Evolutionary conservation across 2,888 invertebrate genomes (phyloP).

Genomic region (Sphecodes monilicornis): DNA sequence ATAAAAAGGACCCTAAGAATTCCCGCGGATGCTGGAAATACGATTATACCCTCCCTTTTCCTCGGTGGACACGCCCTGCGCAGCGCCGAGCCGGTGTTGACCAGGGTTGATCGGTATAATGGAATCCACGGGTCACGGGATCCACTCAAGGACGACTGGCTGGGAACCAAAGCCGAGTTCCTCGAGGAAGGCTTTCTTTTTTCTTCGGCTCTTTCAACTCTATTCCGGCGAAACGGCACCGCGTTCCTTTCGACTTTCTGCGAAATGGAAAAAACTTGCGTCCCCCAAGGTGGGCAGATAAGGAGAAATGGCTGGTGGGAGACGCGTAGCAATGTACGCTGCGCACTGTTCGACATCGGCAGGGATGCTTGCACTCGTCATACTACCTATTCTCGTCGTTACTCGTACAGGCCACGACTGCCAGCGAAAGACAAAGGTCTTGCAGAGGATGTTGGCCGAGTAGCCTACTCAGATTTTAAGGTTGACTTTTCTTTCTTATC

Average conservation of each 20-base stretch:
- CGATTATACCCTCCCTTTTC: conserved; percentile 44
- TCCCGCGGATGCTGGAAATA: conserved; percentile 44
- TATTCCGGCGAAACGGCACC: conserved; percentile 13
- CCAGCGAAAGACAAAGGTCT: neutral
- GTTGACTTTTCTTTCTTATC: neutral
- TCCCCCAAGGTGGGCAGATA: conserved; percentile 1
- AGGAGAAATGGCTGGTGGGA: neutral
- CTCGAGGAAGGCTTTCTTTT: conserved; percentile 6
- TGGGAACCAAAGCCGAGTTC: conserved; percentile 12
- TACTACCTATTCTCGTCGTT: neutral
- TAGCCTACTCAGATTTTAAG: neutral
- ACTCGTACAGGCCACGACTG: neutral
- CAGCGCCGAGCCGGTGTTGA: neutral
- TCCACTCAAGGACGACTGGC: conserved; percentile 54
- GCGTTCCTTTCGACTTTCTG: neutral
- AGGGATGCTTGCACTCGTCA: neutral
- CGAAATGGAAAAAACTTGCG: neutral
- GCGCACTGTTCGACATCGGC: neutral
- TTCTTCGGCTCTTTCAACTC: neutral
- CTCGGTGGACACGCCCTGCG: conserved; percentile 35
- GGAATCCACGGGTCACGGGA: conserved; percentile 53
- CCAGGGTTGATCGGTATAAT: conserved; percentile 50
- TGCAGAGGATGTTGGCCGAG: neutral
- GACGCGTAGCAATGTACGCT: neutral
- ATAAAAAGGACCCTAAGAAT: neutral